phyloP scores from a whole-genome alignment of 2,113 vertebrate species.

The Fulmarus glacialis region DNA sequence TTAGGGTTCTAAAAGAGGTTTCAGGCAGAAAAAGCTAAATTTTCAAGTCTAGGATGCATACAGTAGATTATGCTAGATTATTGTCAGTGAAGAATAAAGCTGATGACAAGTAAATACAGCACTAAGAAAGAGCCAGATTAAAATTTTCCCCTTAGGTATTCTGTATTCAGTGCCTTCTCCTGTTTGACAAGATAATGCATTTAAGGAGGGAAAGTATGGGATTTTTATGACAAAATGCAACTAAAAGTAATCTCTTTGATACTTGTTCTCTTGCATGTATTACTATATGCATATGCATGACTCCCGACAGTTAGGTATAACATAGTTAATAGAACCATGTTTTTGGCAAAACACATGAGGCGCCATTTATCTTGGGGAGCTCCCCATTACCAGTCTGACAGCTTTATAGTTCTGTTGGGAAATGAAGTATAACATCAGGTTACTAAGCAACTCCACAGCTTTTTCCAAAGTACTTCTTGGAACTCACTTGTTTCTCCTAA shows the following conservation, averaged over 20 bases:
- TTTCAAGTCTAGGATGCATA: neutral
- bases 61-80: neutral
- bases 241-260: neutral
- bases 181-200: neutral
- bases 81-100: neutral
- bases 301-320: neutral
- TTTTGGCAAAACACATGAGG: conserved; percentile 19
- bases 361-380: conserved; percentile 30
- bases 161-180: neutral
- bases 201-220: neutral
- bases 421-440: conserved; percentile 65
- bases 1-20: neutral
- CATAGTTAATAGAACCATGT: neutral
- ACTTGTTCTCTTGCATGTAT: neutral
- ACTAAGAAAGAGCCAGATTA: neutral
- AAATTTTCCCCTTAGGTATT: neutral
- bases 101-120: neutral
- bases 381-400: conserved; percentile 53
- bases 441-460: conserved; percentile 69
- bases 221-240: conserved; percentile 21
- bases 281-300: neutral
- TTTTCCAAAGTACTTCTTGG: conserved; percentile 64
- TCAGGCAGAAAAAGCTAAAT: neutral
- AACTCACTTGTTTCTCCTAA: conserved; percentile 75
- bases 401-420: conserved; percentile 47